These are phyloP conservation scores for Lucinisca nassula DNA, from an alignment of 2,888 invertebrate genomes.

Conservation along the genomic window DNA sequence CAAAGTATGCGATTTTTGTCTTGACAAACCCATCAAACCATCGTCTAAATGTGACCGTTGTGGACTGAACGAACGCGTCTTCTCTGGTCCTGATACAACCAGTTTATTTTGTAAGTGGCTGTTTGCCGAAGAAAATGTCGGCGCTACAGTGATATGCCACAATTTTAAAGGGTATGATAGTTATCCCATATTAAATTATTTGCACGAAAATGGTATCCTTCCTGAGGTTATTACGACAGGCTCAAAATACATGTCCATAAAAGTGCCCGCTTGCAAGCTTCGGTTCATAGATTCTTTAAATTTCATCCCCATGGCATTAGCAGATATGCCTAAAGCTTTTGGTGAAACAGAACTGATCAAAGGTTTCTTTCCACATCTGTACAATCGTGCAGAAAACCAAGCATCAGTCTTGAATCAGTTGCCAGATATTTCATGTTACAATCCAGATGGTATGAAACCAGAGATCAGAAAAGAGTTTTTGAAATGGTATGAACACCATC, in stretches of 20 bases:
- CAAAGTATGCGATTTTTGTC: background rate
- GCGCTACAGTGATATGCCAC: conserved; percentile 26
- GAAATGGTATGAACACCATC: conserved; percentile 52
- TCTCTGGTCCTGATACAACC: conserved; percentile 47
- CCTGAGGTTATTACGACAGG: conserved; percentile 28
- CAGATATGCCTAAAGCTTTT: conserved; percentile 57
- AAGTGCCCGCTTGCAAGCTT: conserved; percentile 18
- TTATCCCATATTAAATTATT: conserved; percentile 4
- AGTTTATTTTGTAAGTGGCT: conserved; percentile 54
- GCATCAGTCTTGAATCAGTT: conserved; percentile 31
- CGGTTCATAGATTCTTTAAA: conserved; percentile 24
- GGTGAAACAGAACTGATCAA: conserved; percentile 53
- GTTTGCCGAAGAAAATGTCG: conserved; percentile 41
- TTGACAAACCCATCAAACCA: background rate
- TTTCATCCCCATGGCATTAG: conserved; percentile 60
- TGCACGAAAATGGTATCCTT: background rate
- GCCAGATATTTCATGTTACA: conserved; percentile 58
- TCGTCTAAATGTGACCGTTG: background rate
- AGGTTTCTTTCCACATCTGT: conserved; percentile 65
- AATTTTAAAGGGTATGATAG: conserved; percentile 2
- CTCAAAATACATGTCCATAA: conserved; percentile 1
- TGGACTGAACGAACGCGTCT: background rate
- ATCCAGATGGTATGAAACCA: conserved; percentile 63
- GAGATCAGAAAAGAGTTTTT: conserved; percentile 51
- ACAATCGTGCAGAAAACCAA: conserved; percentile 56